These are phyloP conservation scores for Myotis davidii DNA, from an alignment of 2,113 vertebrate genomes.

Conservation along the genomic window DNA sequence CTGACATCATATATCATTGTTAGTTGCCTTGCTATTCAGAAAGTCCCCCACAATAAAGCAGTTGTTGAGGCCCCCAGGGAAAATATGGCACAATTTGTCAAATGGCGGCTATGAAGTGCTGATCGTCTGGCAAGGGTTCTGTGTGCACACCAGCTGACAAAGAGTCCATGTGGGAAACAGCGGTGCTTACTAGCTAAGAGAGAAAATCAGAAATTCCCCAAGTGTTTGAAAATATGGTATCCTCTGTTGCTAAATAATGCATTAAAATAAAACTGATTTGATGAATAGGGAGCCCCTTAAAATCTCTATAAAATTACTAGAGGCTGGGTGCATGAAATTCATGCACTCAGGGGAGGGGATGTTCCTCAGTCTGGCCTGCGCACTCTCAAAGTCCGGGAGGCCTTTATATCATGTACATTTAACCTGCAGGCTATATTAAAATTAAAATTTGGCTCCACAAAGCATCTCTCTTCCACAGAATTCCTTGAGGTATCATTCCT, in stretches of 20 bases:
- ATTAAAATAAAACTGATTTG: neutral
- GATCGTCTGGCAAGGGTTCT: slow-evolving; percentile 64
- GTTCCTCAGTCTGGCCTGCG: too few species aligned
- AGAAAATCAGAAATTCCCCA: slow-evolving; percentile 51
- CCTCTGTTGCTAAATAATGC: neutral
- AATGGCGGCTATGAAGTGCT: slow-evolving; percentile 37
- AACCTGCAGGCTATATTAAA: neutral
- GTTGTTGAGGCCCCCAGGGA: slow-evolving; percentile 24
- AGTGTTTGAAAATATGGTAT: slow-evolving; percentile 2
- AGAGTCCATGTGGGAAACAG: neutral
- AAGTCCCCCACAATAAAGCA: slow-evolving; percentile 60
- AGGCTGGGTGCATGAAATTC: too few species aligned
- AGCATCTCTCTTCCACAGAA: neutral
- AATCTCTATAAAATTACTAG: neutral
- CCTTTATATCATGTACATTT: neutral
- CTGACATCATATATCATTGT: slow-evolving; percentile 30
- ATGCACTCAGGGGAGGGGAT: too few species aligned
- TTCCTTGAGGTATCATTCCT: neutral
- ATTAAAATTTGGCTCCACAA: neutral
- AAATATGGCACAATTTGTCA: slow-evolving; percentile 47
- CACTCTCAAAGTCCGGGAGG: too few species aligned
- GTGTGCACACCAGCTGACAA: slow-evolving; percentile 38
- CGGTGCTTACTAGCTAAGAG: slow-evolving; percentile 15
- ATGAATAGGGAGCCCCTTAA: neutral
- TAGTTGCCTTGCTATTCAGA: slow-evolving; percentile 66